Conservation (phyloP, 2,888 invertebrate genomes). For the Dermolepida albohirtum region DNA sequence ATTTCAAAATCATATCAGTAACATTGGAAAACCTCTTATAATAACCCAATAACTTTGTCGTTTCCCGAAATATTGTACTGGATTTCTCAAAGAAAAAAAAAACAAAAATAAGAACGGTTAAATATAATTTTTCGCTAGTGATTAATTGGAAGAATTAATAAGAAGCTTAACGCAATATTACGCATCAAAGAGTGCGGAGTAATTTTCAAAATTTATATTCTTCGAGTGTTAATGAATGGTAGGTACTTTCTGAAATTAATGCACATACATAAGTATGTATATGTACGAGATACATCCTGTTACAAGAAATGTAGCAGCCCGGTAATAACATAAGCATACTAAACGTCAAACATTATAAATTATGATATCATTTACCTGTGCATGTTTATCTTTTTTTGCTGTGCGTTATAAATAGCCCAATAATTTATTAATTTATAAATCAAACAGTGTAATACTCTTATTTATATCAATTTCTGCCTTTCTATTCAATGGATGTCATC, state of each 20-base stretch:
- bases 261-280: constrained; percentile 16
- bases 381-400: constrained; percentile 25
- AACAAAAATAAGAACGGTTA: no score
- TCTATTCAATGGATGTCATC: background rate
- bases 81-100: no score
- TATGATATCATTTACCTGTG: constrained; percentile 35
- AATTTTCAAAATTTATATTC: constrained; percentile 17
- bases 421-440: constrained; percentile 46
- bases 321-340: constrained; percentile 40
- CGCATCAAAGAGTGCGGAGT: background rate
- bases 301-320: constrained; percentile 18
- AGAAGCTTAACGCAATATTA: constrained; percentile 15
- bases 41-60: no score
- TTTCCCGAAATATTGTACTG: no score
- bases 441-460: constrained; percentile 39
- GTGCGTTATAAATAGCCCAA: constrained; percentile 38
- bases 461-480: constrained; percentile 16
- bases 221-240: background rate
- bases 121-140: no score
- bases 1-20: no score
- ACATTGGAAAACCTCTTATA: no score
- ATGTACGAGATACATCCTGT: constrained; percentile 24
- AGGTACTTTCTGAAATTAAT: constrained; percentile 31
- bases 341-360: constrained; percentile 41
- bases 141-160: constrained; percentile 22